Base-by-base conservation (phyloP, 2,888 invertebrate species). In the Amiota communis region DNA sequence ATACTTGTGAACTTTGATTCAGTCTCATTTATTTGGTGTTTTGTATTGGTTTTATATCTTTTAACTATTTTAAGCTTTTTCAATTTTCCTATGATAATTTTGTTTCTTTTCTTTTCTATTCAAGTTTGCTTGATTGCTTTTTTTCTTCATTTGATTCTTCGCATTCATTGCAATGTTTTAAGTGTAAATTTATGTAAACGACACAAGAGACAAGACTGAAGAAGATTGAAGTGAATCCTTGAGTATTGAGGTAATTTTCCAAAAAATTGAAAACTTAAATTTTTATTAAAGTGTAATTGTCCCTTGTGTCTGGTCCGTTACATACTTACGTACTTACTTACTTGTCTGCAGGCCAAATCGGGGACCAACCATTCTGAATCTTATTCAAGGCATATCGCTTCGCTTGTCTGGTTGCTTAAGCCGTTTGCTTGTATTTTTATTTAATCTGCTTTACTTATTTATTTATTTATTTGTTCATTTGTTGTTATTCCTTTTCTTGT, bases 221-320 rank as follows among this genome's bases (percentile, higher is more conserved):
- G 1, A n/a, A n/a, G 3, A n/a, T 51, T n/a, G 53, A 51, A 51
- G 6, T 12, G 12, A 51, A n/a, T 12, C 12, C 53, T 51, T 59
- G n/a, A 20, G 23, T 49, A 47, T 65, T 15, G 11, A 65, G 65
- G 47, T 59, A 20, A 17, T 9, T 9, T 59, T 17, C 15, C 46
- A 12, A 3, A 11, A 17, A 36, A 63, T 72, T 80, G 81, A 83
- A 83, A 81, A 80, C 80, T 83, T 85, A 81, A 84, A 77, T 84
- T 70, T 81, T 80, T 79, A 81, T 80, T 82, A 82, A 82, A 85
- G 79, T 85, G 23, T 23, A 23, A 12, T 63, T 17, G 63, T 17
- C 15, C 9, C 2, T 59, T 6, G 17, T 15, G 17, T 20, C 17
- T 17, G 61, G n/a, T 59, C 59, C 57, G 57, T 56, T 36, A 36